Conservation (phyloP, 2,797 vertebrate species). For the Chelon labrosus region DNA sequence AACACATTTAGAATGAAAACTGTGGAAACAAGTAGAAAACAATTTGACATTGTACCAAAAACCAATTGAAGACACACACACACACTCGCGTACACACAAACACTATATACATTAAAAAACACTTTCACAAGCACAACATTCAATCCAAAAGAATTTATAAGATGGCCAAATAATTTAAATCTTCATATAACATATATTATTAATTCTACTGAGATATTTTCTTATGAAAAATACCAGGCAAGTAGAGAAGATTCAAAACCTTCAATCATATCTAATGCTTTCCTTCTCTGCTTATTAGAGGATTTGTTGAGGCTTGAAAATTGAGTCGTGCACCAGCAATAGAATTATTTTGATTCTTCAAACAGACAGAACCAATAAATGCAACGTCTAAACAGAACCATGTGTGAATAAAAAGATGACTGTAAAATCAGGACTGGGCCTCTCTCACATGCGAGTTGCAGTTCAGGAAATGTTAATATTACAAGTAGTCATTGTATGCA, state of each 20-base stretch:
- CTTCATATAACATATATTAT: constrained; percentile 21
- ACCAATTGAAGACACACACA: constrained; percentile 11
- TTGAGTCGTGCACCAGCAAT: too few relatives aligned
- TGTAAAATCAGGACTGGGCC: neutral
- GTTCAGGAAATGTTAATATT: constrained; percentile 7
- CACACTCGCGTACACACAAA: neutral
- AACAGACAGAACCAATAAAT: neutral
- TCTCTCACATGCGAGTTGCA: constrained; percentile 2
- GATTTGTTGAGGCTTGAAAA: neutral
- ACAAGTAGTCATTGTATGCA: neutral
- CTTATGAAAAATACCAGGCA: neutral
- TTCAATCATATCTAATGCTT: constrained; percentile 5
- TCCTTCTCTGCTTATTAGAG: neutral
- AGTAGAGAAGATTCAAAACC: constrained; percentile 19
- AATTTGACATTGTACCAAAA: constrained; percentile 24
- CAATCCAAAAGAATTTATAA: constrained; percentile 9
- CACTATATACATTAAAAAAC: constrained; percentile 26
- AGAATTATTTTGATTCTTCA: neutral
- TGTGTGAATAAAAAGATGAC: neutral
- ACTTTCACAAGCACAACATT: constrained; percentile 55
- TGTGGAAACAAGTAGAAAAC: constrained; percentile 53
- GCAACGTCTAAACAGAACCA: neutral
- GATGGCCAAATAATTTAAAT: constrained; percentile 30
- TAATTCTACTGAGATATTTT: neutral
- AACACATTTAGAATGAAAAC: constrained; percentile 27